These are phyloP conservation scores for Geotrupes spiniger DNA, from an alignment of 2,888 invertebrate species.

Conservation along the genomic window DNA sequence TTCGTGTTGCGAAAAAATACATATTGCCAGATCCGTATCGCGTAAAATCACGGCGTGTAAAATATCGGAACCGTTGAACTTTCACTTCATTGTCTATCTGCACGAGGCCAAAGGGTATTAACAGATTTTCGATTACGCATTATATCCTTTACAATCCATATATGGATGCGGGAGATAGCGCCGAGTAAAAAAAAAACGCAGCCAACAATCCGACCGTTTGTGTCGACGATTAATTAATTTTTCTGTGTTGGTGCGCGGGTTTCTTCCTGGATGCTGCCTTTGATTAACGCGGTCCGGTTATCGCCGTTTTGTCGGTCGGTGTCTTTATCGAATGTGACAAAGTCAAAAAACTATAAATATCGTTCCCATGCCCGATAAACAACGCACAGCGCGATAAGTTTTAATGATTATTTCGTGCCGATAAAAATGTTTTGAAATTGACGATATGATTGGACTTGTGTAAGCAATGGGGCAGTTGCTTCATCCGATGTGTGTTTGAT, in stretches of 20 bases:
- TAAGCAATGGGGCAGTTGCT: too few relatives aligned
- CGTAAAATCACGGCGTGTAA: conserved; percentile 13
- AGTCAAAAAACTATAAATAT: conserved; percentile 26
- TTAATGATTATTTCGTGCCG: conserved; percentile 18
- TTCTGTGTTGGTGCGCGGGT: conserved; percentile 23
- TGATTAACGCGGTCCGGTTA: conserved; percentile 24
- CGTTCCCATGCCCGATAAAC: conserved; percentile 19
- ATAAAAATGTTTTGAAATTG: conserved; percentile 18
- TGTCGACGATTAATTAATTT: conserved; percentile 3
- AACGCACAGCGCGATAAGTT: conserved; percentile 16
- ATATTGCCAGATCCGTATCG: conserved; percentile 5
- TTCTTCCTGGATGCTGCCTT: conserved; percentile 25
- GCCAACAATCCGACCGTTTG: background rate
- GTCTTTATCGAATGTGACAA: conserved; percentile 18
- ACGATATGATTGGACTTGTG: conserved; percentile 1
- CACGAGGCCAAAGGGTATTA: conserved; percentile 34
- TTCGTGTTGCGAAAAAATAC: conserved; percentile 11
- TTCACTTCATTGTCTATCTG: conserved; percentile 33
- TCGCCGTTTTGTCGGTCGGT: conserved; percentile 18
- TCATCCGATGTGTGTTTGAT: too few relatives aligned
- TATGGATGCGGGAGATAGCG: conserved; percentile 8
- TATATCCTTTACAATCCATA: conserved; percentile 17
- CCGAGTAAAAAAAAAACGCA: conserved; percentile 3
- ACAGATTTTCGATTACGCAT: conserved; percentile 31
- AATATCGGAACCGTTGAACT: conserved; percentile 22